Conservation (phyloP, 2,888 invertebrate genomes). For the Oxyteleia sp. region DNA sequence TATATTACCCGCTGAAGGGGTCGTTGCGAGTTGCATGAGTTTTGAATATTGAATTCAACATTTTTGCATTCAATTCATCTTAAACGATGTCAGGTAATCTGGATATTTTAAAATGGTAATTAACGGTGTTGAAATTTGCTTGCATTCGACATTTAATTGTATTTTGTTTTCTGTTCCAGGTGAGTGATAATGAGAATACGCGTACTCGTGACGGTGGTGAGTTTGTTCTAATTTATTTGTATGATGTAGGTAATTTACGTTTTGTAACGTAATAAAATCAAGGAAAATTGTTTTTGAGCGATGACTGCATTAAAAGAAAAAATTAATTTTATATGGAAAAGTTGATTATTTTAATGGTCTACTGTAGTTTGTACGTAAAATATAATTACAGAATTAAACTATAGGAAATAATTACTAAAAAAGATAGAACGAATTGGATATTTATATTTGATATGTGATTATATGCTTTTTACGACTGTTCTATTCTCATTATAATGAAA, state of each 20-base stretch:
- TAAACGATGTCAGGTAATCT: constrained; percentile 18
- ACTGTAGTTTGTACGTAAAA: not conserved
- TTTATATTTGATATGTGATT: too few species aligned
- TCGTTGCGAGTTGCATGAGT: constrained; percentile 13
- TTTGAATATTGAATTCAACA: constrained; percentile 40
- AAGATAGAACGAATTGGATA: too few species aligned
- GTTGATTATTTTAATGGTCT: not conserved
- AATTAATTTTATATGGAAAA: not conserved
- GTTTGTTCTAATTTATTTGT: constrained; percentile 63
- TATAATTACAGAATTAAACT: too few species aligned
- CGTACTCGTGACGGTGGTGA: constrained; percentile 41
- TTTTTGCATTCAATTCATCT: not conserved
- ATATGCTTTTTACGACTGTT: too few species aligned
- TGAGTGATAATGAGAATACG: constrained; percentile 76
- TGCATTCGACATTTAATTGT: constrained; percentile 36
- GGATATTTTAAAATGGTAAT: constrained; percentile 1
- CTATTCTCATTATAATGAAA: too few species aligned
- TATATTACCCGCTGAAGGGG: constrained; percentile 53
- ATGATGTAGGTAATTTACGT: constrained; percentile 12
- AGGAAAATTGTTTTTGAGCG: constrained; percentile 19
- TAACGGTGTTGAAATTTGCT: not conserved
- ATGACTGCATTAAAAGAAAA: not conserved
- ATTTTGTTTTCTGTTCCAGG: constrained; percentile 82
- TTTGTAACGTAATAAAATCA: constrained; percentile 14
- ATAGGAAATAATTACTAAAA: too few species aligned